Evolutionary conservation across 2,888 invertebrate genomes (phyloP).

Genomic region (Sthenelais limicola): DNA sequence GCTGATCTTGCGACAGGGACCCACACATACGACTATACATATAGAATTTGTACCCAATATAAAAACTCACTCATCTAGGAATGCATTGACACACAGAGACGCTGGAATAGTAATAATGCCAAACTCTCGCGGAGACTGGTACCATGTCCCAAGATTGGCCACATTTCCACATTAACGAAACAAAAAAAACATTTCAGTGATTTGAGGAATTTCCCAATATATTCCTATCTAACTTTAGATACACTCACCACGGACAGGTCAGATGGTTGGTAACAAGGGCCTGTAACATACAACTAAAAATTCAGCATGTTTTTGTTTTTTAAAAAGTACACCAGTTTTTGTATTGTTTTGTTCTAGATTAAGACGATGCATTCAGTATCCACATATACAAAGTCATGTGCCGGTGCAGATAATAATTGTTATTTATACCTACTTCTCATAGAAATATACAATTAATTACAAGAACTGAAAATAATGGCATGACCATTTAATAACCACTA

Average conservation of each 20-base stretch:
- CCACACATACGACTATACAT: too few relatives aligned
- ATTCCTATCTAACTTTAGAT: too few relatives aligned
- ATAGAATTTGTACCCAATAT: constrained; percentile 28
- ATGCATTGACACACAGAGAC: constrained; percentile 27
- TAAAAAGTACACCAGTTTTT: neutral
- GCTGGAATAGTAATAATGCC: neutral
- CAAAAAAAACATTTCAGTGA: too few relatives aligned
- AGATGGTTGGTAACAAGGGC: too few relatives aligned
- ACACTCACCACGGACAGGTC: too few relatives aligned
- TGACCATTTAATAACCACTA: neutral
- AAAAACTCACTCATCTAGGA: constrained; percentile 28
- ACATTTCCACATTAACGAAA: too few relatives aligned
- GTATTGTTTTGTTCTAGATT: neutral
- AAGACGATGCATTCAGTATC: neutral
- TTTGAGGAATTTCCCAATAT: too few relatives aligned
- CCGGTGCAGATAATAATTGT: neutral
- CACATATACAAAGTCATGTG: neutral
- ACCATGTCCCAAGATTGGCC: too few relatives aligned
- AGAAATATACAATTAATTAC: constrained; percentile 36
- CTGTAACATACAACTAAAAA: too few relatives aligned
- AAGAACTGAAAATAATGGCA: constrained; percentile 27
- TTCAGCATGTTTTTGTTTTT: neutral
- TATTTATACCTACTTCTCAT: constrained; percentile 15
- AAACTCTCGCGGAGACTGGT: neutral
- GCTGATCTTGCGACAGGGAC: too few relatives aligned